phyloP scores from a whole-genome alignment of 2,888 invertebrate genomes.

The Dorcus hopei region DNA sequence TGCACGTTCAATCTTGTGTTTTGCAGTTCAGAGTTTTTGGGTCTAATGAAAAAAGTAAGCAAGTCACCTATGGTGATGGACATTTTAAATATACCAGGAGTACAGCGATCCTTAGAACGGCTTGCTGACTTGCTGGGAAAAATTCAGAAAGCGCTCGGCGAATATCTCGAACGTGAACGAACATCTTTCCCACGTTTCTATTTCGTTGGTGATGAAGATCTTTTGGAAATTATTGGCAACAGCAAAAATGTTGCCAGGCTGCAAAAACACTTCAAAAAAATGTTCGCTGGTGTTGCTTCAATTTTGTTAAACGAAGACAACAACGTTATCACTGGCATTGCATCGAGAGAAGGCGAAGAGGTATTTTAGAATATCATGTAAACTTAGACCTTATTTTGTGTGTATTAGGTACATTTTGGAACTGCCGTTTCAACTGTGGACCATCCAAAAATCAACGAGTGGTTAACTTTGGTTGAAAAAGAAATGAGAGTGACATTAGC shows the following conservation, averaged over 20 bases:
- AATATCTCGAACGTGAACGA: constrained; percentile 95
- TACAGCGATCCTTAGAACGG: constrained; percentile 90
- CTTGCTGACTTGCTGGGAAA: constrained; percentile 96
- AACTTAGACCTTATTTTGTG: neutral
- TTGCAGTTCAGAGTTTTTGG: constrained; percentile 91
- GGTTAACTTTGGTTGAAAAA: constrained; percentile 93
- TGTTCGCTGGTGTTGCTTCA: constrained; percentile 98
- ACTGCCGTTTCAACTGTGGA: constrained; percentile 85
- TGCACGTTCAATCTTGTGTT: constrained; percentile 13
- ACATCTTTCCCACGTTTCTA: constrained; percentile 98
- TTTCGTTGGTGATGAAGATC: constrained; percentile 99
- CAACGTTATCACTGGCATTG: constrained; percentile 86
- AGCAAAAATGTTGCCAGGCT: constrained; percentile 96
- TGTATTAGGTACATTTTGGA: constrained; percentile 62
- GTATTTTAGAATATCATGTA: constrained; percentile 46
- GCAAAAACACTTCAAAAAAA: constrained; percentile 99
- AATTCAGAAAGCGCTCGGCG: constrained; percentile 99
- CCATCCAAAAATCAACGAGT: constrained; percentile 98
- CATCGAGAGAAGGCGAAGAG: constrained; percentile 96
- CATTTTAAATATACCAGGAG: constrained; percentile 95
- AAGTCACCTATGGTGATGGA: constrained; percentile 99
- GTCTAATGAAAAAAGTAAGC: constrained; percentile 97
- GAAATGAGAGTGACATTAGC: constrained; percentile 97
- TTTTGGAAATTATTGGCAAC: constrained; percentile 98
- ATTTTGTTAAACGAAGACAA: constrained; percentile 93